Evolutionary conservation across 2,113 vertebrate genomes (phyloP), one percentile per base, ranked within the genome.

Genomic region (Pteronura brasiliensis): DNA sequence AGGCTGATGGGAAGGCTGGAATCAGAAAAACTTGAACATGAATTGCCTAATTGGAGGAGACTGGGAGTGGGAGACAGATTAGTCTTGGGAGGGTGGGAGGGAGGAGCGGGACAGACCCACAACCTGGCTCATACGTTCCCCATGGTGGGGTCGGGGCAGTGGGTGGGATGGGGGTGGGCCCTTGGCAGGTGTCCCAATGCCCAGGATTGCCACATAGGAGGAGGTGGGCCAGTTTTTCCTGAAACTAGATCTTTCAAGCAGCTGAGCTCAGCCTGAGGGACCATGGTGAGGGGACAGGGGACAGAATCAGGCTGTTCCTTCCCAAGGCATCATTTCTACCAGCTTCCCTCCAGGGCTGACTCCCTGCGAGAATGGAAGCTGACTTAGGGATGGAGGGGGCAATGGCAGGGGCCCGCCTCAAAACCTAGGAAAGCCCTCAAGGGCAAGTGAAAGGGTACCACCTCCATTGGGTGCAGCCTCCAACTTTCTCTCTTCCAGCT

Each of bases 211-310:
- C 49, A 29, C n/a, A 29, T 81, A 44, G 36, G 61, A 85, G 74
- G 96, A 97, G 80, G 69, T 39, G 52, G n/a, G 21, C 76, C 77
- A 94, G 47, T 84, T 91, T 76, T 71, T 36, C 85, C 96, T 90
- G 96, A 97, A 97, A 97, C 39, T 67, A 31, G 87, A 98, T 95
- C 89, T 87, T 71, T 47, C 49, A 47, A 57, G 74, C 93, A 97
- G 95, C 86, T 97, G 96, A 80, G 79, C 29, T 81, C 72, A 77
- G 94, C 59, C 67, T 63, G 34, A 13, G 15, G 71, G 82, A 65
- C 57, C 57, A n/a, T 0, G 2, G 63, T 42, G 71, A 77, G 42
- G 55, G n/a, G 67, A 25, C 31, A 44, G 10, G 27, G 21, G 87
- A 42, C 0, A 0, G 42, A 44, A 55, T 55, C 1, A 1, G 55